Evolutionary conservation across 2,113 vertebrate species (phyloP).

Genomic region (Geothlypis trichas): DNA sequence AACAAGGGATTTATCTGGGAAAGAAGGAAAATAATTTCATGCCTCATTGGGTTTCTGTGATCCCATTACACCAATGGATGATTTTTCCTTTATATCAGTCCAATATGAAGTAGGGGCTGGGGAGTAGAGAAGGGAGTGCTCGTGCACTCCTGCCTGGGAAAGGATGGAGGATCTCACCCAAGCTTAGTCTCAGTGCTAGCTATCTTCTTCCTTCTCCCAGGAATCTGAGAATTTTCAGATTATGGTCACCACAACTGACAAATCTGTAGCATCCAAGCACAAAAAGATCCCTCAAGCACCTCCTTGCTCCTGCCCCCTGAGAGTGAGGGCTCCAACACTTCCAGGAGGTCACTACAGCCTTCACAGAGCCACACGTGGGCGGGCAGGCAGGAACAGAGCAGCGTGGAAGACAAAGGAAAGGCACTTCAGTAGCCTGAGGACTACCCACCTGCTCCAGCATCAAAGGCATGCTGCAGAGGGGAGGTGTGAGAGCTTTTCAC

Average conservation of each 20-base stretch:
- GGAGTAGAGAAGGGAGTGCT: background rate
- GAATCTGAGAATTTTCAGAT: background rate
- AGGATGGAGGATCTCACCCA: background rate
- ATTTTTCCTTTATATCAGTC: background rate
- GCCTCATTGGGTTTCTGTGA: background rate
- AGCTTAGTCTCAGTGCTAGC: background rate
- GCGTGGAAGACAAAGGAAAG: background rate
- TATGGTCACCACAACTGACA: background rate
- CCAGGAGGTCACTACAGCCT: background rate
- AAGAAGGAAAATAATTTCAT: constrained; percentile 39
- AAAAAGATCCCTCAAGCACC: background rate
- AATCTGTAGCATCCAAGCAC: background rate
- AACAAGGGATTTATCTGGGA: background rate
- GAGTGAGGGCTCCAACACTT: background rate
- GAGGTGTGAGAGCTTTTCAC: constrained; percentile 33
- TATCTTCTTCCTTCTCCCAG: background rate
- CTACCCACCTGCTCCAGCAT: background rate
- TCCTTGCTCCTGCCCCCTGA: rapidly evolving
- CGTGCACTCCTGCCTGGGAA: background rate
- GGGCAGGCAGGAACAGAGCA: background rate
- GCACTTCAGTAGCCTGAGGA: background rate
- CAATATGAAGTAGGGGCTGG: background rate
- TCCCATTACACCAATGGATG: background rate
- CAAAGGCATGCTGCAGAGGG: background rate
- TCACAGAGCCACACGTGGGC: rapidly evolving